Percentiles rank a stretch among this genome's conserved stretches.
Conservation (phyloP, 1,140 invertebrate genomes). For the Scaptodrosophila lebanonensis region DNA sequence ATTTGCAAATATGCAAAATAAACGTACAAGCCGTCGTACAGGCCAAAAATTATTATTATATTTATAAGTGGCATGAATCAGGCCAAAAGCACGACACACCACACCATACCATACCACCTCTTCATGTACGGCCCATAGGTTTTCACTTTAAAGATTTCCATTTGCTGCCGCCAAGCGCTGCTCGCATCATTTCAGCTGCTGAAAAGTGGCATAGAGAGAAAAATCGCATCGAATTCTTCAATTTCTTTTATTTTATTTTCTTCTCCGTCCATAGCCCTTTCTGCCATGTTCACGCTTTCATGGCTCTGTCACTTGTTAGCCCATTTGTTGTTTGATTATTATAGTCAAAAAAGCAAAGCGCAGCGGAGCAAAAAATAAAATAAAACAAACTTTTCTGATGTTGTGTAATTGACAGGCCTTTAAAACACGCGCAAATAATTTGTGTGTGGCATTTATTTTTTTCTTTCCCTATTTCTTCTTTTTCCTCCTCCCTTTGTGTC, state of each 20-base stretch:
- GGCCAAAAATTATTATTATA: constrained; percentile 14
- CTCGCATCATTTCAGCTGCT: constrained; percentile 41
- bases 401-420: constrained; percentile 60
- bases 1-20: constrained; percentile 13
- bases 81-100: not conserved
- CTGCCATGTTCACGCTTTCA: constrained; percentile 46
- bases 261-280: too few relatives aligned
- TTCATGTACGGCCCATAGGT: too few relatives aligned
- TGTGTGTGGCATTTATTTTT: constrained; percentile 29
- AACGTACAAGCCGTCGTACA: too few relatives aligned
- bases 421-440: constrained; percentile 37
- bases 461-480: constrained; percentile 25
- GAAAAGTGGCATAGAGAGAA: not conserved
- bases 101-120: too few relatives aligned
- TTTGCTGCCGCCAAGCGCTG: constrained; percentile 8
- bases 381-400: constrained; percentile 35
- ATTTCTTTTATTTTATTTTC: too few relatives aligned
- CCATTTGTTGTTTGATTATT: constrained; percentile 20
- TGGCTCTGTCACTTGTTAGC: constrained; percentile 49
- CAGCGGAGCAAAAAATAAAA: constrained; percentile 31
- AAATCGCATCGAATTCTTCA: constrained; percentile 6
- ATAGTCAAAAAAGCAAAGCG: constrained; percentile 32
- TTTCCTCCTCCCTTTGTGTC: constrained; percentile 35
- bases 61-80: constrained; percentile 29
- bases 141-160: not conserved